Evolutionary conservation across 2,888 invertebrate species (phyloP), one percentile per base, ranked within the genome.

Genomic region (Yponomeuta malinellus): DNA sequence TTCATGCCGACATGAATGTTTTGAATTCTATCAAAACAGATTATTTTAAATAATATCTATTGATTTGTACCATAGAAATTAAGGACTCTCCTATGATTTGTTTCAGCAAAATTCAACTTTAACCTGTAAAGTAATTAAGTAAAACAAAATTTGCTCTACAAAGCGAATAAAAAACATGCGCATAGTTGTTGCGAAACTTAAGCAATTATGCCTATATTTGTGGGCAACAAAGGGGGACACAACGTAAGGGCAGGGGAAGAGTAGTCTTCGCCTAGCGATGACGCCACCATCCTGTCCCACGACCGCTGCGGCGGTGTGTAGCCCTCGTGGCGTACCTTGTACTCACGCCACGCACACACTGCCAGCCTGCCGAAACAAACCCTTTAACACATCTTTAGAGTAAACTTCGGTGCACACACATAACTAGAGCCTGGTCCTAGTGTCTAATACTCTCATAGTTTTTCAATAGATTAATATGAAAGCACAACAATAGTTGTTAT

Each of bases 51-150:
- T 43, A 43, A 43, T 5, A 43, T 43, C 9, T 8, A 43, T 43
- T 43, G 8, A 43, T 43, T 43, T 5, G 43, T 43, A 37, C 37
- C 37, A 37, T 37, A 37, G 37, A 37, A 37, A 37, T 37, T 64
- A 64, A 10, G 6, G 15, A 12, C 9, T 29, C 9, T 64, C 5
- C 64, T 64, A 43, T 43, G 23, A n/a, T 65, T 31, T 65, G 65
- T 65, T 65, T 65, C 31, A 59, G 8, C 52, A 15, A 23, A 23
- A 23, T 15, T 59, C 6, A 59, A 65, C 65, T 65, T 65, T 65
- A 23, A 23, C 65, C 65, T 23, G 65, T 65, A 65, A 65, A 65
- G 65, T 65, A 29, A 23, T 15, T 59, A 15, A 59, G 52, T 52
- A 59, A 59, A 59, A 59, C 52, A 12, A 59, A 43, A 10, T 12